Conservation (phyloP, 2,113 vertebrate species). For the Heloderma charlesbogerti region DNA sequence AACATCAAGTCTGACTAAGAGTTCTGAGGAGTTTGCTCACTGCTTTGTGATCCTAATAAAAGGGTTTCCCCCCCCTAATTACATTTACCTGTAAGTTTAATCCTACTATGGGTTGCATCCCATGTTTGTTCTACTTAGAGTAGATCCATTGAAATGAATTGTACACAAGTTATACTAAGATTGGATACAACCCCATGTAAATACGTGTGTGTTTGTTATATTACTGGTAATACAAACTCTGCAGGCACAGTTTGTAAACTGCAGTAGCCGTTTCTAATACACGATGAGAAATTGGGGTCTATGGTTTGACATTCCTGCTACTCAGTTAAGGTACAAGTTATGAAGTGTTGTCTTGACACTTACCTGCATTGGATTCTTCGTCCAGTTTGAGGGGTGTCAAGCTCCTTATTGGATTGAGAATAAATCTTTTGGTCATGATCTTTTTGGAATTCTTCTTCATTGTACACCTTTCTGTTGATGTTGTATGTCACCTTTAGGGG, state of each 20-base stretch:
- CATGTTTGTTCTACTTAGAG: too few relatives aligned
- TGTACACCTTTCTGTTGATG: conserved; percentile 64
- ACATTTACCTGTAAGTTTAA: not conserved
- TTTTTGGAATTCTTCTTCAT: conserved; percentile 70
- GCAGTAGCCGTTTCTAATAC: not conserved
- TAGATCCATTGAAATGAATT: too few relatives aligned
- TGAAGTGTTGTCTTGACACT: not conserved
- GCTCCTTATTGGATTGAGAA: conserved; percentile 16
- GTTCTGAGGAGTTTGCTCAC: not conserved
- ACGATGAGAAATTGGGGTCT: not conserved
- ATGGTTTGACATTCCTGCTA: not conserved
- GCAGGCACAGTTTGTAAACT: not conserved
- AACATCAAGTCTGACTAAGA: not conserved
- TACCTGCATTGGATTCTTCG: conserved; percentile 62
- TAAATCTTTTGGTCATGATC: conserved; percentile 41
- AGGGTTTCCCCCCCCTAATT: not conserved
- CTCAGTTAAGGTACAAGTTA: not conserved
- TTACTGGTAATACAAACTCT: not conserved
- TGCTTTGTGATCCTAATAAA: not conserved
- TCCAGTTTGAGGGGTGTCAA: conserved; percentile 6
- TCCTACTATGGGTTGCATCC: not conserved
- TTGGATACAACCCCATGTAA: not conserved
- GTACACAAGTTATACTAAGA: too few relatives aligned
- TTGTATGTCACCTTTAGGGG: conserved; percentile 27
- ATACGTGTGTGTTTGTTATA: not conserved